Evolutionary conservation across 2,888 invertebrate genomes (phyloP), one percentile per base, ranked within the genome.

Genomic region (Eilema griseolum): DNA sequence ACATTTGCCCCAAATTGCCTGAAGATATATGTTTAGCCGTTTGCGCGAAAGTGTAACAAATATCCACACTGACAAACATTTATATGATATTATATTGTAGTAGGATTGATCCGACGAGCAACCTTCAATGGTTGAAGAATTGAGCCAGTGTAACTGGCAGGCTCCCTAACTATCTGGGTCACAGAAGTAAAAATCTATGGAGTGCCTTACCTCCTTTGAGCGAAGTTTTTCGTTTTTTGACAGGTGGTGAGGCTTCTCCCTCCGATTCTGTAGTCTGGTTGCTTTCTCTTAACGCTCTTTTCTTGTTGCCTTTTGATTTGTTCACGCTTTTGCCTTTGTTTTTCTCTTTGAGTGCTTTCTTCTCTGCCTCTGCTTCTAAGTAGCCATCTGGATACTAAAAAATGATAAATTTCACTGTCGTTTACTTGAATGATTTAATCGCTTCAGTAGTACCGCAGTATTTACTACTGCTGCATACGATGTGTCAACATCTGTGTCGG

Each of bases 371-470:
- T 0, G 96, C 96, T 88, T 97, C 97, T 63, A 97, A 86, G 85
- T 97, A 97, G 3, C 97, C 97, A 31, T 97, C 97, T 7, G 98
- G 97, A 88, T 97, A 97, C 96, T 96, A 85, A 33, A 41, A 69
- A 67, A 41, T 16, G 16, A 61, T 20, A 28, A 26, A 2, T 37
- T 24, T 64, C 1, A 60, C 14, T 20, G 16, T 61, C 0, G 20
- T 10, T 60, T 28, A 60, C 12, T 24, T 16, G 16, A 61, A 31
- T 0, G 31, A 5, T 10, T 60, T 28, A 16, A 33, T 33, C 33
- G 33, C 33, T 33, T 37, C 37, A 37, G 10, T 33, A 33, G 33
- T 10, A 10, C 33, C 3, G 14, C 37, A 4, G 41, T 16, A 41
- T 41, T 41, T 0, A 41, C 0, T 41, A 16, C 14, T 41, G 16